Base-by-base conservation (phyloP, 1,140 invertebrate species). In the Procambarus clarkii region DNA sequence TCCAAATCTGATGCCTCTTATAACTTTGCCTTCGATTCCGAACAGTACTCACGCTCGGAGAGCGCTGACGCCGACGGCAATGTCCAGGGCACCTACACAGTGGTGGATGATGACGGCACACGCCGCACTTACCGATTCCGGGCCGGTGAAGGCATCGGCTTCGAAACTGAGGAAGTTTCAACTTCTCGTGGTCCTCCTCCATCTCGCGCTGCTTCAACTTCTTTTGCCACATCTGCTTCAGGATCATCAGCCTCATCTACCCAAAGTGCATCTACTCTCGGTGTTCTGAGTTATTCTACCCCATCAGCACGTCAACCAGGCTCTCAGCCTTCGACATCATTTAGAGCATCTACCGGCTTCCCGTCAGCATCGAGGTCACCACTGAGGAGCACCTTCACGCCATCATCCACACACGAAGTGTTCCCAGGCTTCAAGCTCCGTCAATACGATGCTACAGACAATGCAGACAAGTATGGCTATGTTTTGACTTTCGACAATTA, bases 81-180 rank as follows among this genome's bases (percentile, higher is more conserved):
- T 46, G 94, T 94, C 1, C 82, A 91, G 1, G 94, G 94, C 13
- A 92, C 93, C 34, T 94, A 94, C 92, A 94, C 94, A 46, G 94
- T 94, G 79, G 93, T 94, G n/a, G 94, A 94, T 79, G 88, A 91
- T 60, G 83, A 91, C 58, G 86, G 86, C 60, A 87, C 85, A n/a
- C 86, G 86, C 44, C 89, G 88, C 77, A 92, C 86, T 50, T 91
- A 92, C 80, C 69, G 71, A 21, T 92, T 87, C 87, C 84, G 84
- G 15, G 92, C 88, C 74, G 92, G 92, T n/a, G 54, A 92, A 78
- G 92, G 92, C 46, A 58, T 92, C 64, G 92, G 92, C 44, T 92
- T 92, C 54, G 92, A 92, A 80, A 92, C 84, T 15, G 85, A 92
- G 82, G 85, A 92, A 83, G 83, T 92, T 8, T 88, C 87, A 13